Evolutionary conservation across 2,113 vertebrate genomes (phyloP), one percentile per base, ranked within the genome.

Genomic region (Salvelinus fontinalis): DNA sequence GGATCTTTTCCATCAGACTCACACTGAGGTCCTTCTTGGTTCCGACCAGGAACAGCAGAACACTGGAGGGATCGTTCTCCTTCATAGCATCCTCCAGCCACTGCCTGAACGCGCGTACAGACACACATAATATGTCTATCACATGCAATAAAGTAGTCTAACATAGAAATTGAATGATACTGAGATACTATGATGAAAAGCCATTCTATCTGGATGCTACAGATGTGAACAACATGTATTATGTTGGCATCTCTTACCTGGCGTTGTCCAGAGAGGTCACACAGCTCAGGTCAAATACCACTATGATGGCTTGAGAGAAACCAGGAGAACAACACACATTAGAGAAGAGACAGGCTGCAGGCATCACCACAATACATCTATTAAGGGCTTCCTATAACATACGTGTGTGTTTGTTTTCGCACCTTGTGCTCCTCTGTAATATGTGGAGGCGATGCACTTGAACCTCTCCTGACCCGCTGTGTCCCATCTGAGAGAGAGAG

Each of bases 401-500:
- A 20, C n/a, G 27, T 39, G 12, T 69, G 29, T 51, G 67, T 24
- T 16, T 65, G 31, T 11, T 39, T 26, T 51, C 1, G 88, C 90
- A 98, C 97, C 97, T 93, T 99, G 97, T 8, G 97, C 97, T 83
- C 97, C 97, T 64, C 97, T 94, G 91, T 99, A 99, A 85, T 99
- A 99, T 1, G 97, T 98, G 69, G 97, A 99, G 1, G 97, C 97
- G 0, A 99, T 97, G 89, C 97, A 99, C 86, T 98, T 97, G 92
- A 99, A 99, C 20, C 97, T 91, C 84, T 99, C 97, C 89, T 99
- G 97, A 29, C 97, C 97, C 0, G 97, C 97, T 0, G 97, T 99
- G 89, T 98, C 97, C 97, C 97, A 98, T 77, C 97, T 98, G 83
- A 68, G 88, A 78, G 2, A 85, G 2, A 9, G 31, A 29, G 27